A percentile compares a stretch with the other conserved stretches of the same genome.
These are phyloP conservation scores for Cyprinodon tularosa DNA, from an alignment of 2,113 vertebrate species.

Conservation along the genomic window DNA sequence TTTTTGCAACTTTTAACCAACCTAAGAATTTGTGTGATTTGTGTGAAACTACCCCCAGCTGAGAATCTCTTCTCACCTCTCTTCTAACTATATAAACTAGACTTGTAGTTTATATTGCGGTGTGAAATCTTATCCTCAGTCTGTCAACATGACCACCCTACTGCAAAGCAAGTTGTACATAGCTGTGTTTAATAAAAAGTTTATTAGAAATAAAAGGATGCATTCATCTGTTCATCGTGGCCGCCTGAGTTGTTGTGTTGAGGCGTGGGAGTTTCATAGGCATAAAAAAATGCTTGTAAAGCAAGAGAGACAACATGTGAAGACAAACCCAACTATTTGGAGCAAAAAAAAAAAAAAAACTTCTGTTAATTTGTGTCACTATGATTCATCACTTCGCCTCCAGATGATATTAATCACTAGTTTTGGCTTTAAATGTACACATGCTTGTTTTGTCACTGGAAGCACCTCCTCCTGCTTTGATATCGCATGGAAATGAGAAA, in stretches of 20 bases:
- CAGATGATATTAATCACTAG: slow-evolving; percentile 91
- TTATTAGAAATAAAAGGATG: background rate
- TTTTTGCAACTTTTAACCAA: background rate
- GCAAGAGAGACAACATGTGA: slow-evolving; percentile 61
- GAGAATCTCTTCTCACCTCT: background rate
- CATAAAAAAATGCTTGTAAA: slow-evolving; percentile 52
- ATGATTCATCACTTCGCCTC: slow-evolving; percentile 87
- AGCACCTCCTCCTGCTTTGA: slow-evolving; percentile 90
- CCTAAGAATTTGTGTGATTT: background rate
- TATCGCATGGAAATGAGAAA: slow-evolving; percentile 92
- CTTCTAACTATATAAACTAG: background rate
- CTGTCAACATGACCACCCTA: background rate
- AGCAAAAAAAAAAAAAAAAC: slow-evolving; percentile 27
- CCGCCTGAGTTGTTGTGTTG: slow-evolving; percentile 4
- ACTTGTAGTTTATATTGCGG: background rate
- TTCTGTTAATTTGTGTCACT: slow-evolving; percentile 77
- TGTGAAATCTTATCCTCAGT: background rate
- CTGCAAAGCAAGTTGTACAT: slow-evolving; percentile 6
- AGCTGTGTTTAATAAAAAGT: background rate
- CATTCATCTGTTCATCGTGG: background rate
- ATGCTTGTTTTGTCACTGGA: slow-evolving; percentile 89
- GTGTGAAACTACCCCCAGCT: background rate
- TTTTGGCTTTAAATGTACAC: slow-evolving; percentile 88
- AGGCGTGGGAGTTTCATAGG: slow-evolving; percentile 31
- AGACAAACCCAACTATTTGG: slow-evolving; percentile 65